Percentiles rank a stretch among this genome's conserved stretches.
Conservation (phyloP, 2,888 invertebrate species). For the Drymonia ruficornis region DNA sequence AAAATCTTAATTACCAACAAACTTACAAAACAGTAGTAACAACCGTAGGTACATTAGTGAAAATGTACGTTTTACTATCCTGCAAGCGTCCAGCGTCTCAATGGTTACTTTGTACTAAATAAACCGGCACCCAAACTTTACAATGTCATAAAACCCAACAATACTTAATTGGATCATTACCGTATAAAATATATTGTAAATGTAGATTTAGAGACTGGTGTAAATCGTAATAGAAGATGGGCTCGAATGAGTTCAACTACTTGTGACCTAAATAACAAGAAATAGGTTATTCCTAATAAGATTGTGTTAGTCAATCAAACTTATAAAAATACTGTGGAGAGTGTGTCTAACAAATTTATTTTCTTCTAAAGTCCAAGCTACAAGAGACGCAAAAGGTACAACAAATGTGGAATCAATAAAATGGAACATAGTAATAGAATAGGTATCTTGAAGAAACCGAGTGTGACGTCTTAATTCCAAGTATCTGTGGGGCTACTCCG, state of each 20-base stretch:
- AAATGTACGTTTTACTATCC: not conserved
- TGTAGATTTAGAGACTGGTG: conserved; percentile 11
- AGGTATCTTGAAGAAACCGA: not conserved
- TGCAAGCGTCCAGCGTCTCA: not conserved
- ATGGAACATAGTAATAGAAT: conserved; percentile 5
- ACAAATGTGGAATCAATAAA: conserved; percentile 9
- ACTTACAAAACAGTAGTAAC: no score
- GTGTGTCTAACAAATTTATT: no score
- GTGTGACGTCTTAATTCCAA: conserved; percentile 21
- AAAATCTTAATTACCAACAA: no score
- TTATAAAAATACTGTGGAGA: no score
- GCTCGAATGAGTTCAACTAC: not conserved
- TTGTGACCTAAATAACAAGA: conserved; percentile 4
- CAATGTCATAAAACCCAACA: conserved; percentile 16
- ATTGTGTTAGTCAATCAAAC: no score
- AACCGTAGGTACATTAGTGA: no score
- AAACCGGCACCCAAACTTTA: not conserved
- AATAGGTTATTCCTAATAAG: not conserved
- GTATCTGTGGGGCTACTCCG: no score
- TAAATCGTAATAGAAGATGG: not conserved
- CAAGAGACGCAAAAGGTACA: not conserved
- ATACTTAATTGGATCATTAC: conserved; percentile 16
- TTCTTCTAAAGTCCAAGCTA: no score
- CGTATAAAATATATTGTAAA: conserved; percentile 18
- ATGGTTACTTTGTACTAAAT: not conserved